Evolutionary conservation across 2,113 vertebrate species (phyloP).

Genomic region (Xenopus laevis): DNA sequence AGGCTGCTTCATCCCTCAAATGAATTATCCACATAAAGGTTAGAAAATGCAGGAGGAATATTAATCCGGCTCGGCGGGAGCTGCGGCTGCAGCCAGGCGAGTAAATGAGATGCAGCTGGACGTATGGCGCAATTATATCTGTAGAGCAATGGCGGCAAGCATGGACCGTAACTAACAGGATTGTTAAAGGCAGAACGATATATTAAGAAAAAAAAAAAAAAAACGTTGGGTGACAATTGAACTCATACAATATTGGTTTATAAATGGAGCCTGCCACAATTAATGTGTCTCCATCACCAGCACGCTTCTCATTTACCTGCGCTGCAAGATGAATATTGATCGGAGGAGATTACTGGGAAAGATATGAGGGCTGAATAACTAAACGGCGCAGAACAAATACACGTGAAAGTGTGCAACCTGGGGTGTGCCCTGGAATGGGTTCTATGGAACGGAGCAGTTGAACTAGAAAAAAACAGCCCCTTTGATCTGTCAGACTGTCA

Average conservation of each 20-base stretch:
- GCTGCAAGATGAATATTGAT: not conserved
- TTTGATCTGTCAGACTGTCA: too few relatives aligned
- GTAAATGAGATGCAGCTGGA: not conserved
- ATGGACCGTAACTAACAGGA: not conserved
- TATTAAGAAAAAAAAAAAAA: not conserved
- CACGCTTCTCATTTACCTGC: not conserved
- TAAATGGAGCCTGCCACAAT: not conserved
- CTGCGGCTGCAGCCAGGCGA: not conserved
- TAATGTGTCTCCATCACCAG: not conserved
- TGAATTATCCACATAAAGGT: slow-evolving; percentile 12
- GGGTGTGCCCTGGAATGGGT: too few relatives aligned
- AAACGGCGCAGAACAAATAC: not conserved
- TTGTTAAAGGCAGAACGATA: not conserved
- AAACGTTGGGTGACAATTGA: not conserved
- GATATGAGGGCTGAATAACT: not conserved
- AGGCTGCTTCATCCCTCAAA: slow-evolving; percentile 6
- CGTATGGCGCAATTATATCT: not conserved
- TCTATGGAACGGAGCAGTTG: too few relatives aligned
- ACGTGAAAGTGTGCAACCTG: too few relatives aligned
- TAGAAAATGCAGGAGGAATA: not conserved
- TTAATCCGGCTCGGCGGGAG: not conserved
- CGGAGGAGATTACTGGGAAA: not conserved
- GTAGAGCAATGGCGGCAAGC: not conserved
- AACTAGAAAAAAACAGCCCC: too few relatives aligned
- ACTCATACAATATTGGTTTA: not conserved